These are phyloP conservation scores for Chiroxiphia lanceolata DNA, from an alignment of 2,797 vertebrate genomes.

Conservation along the genomic window DNA sequence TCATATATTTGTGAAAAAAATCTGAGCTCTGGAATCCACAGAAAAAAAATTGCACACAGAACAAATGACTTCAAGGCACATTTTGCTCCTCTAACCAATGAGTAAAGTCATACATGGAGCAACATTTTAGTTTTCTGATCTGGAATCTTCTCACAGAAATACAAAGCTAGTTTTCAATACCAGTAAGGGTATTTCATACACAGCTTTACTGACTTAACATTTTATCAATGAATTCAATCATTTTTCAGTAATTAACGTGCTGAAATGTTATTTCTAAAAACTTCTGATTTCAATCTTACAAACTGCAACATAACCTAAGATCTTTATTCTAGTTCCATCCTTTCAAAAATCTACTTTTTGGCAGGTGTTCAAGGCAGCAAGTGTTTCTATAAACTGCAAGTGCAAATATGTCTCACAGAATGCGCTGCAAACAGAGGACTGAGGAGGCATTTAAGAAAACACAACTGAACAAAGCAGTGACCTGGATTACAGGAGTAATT, in stretches of 20 bases:
- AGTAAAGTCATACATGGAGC: accelerated
- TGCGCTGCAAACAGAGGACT: background rate
- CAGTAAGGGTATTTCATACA: background rate
- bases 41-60: background rate
- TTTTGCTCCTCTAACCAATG: background rate
- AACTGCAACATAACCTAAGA: background rate
- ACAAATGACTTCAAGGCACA: background rate
- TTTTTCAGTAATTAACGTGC: background rate
- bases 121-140: background rate
- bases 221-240: background rate
- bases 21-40: background rate
- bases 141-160: background rate
- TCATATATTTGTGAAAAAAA: background rate
- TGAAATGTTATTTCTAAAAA: background rate
- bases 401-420: conserved; percentile 21
- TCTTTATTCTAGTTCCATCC: background rate
- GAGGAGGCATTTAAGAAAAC: background rate
- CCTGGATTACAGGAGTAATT: background rate
- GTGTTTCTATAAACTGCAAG: conserved; percentile 33
- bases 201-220: background rate
- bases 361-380: conserved; percentile 26
- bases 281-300: background rate
- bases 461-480: background rate
- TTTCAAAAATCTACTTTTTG: conserved; percentile 18
- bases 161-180: background rate